Evolutionary conservation across 2,113 vertebrate genomes (phyloP), one percentile per base, ranked within the genome.

Genomic region (Tricholaema leucomelas): DNA sequence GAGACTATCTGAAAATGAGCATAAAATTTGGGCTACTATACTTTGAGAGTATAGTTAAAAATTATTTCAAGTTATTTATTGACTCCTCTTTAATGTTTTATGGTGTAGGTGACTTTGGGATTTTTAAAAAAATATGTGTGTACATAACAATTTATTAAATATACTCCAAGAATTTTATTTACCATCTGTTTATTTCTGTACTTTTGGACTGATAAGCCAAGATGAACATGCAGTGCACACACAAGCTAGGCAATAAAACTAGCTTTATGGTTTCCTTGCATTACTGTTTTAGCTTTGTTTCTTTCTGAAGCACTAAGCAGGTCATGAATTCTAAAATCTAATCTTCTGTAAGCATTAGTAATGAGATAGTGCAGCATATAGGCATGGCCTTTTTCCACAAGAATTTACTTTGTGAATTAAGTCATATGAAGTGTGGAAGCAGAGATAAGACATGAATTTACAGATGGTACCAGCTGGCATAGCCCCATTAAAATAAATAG

Each of bases 361-460:
- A 88, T 78, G 76, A 85, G 46, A 71, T 16, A 91, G 28, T 55
- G 71, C n/a, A 90, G 55, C 42, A 92, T 36, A 70, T 9, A 72
- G 52, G 7, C 67, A 80, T 50, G 88, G 52, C 46, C 60, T 81
- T 73, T 88, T 89, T 31, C 33, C 72, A 74, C 19, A 60, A 38
- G 60, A 28, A 85, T 95, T 91, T 66, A 67, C n/a, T 85, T 91
- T 82, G 33, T 76, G 33, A 93, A 63, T 79, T 76, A 80, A 92
- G 31, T 85, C 25, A 36, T 65, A 66, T 30, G 31, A 88, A 85
- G 13, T 77, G 67, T 73, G 56, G 75, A 76, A 89, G 89, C 18
- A 70, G 56, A 94, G 72, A 80, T 11, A 87, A 83, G 14, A 46
- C 42, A 82, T 87, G 56, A 95, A 90, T 52, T 95, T 92, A 87